Percentiles rank a stretch among this genome's conserved stretches.
Conservation (phyloP, 2,113 vertebrate genomes). For the Ahaetulla prasina region DNA sequence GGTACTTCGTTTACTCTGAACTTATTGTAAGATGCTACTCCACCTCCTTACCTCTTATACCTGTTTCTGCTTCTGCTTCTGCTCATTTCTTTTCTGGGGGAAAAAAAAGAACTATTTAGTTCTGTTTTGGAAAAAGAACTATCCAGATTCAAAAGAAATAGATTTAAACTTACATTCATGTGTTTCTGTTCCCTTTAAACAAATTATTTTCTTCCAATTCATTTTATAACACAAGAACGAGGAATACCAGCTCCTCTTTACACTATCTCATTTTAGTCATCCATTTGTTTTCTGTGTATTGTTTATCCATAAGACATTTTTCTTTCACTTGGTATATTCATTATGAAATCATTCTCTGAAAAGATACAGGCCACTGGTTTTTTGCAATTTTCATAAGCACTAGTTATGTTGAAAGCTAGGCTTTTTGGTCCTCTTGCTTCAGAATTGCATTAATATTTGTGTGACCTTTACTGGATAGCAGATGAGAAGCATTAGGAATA, state of each 20-base stretch:
- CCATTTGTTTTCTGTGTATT: conserved; percentile 45
- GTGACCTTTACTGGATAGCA: conserved; percentile 72
- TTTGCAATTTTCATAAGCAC: conserved; percentile 69
- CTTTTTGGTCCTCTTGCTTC: conserved; percentile 64
- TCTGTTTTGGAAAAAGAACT: conserved; percentile 19
- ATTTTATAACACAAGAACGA: conserved; percentile 55
- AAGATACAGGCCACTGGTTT: conserved; percentile 77
- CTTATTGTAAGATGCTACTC: neutral
- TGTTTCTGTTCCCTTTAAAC: conserved; percentile 9
- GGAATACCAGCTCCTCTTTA: conserved; percentile 36
- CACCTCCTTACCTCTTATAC: neutral
- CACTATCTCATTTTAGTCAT: conserved; percentile 45
- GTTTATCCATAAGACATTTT: conserved; percentile 58
- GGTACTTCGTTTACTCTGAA: neutral
- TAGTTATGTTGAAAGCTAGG: conserved; percentile 64
- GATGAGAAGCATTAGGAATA: conserved; percentile 61
- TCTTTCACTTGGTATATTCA: conserved; percentile 61
- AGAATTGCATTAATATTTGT: conserved; percentile 68
- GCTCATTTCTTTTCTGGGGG: conserved; percentile 29
- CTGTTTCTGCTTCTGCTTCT: conserved; percentile 7
- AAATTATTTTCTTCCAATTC: conserved; percentile 45
- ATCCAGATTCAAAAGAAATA: neutral
- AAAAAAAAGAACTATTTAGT: neutral
- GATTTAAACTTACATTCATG: conserved; percentile 22
- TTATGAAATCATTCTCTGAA: conserved; percentile 66